Conservation (phyloP, 1,140 invertebrate species). For the Acyrthosiphon pisum region DNA sequence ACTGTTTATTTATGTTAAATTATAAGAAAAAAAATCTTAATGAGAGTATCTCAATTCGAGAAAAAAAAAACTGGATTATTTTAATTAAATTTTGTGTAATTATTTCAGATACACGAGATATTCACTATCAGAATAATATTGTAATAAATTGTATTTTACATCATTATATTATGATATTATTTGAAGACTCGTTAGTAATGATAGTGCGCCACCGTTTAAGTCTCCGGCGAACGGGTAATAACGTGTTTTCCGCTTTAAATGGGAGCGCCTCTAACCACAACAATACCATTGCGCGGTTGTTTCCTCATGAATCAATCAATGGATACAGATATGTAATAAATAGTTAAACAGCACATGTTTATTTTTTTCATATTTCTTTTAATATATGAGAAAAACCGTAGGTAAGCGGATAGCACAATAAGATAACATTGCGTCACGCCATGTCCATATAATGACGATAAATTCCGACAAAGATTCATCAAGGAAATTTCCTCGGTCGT, state of each 20-base stretch:
- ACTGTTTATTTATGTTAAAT: not conserved
- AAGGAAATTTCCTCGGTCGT: conserved; percentile 28
- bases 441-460: not conserved
- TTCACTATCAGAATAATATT: not conserved
- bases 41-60: not conserved
- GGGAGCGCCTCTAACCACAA: conserved; percentile 20
- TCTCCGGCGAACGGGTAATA: conserved; percentile 25
- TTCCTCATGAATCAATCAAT: conserved; percentile 49
- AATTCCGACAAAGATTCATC: conserved; percentile 7
- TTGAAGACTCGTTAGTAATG: conserved; percentile 9
- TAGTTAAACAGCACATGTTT: conserved; percentile 1
- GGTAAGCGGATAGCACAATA: not conserved
- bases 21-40: not conserved
- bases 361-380: not conserved
- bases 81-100: not conserved
- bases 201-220: conserved; percentile 43
- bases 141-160: conserved; percentile 19
- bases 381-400: not conserved
- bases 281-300: conserved; percentile 18
- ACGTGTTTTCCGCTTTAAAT: conserved; percentile 47
- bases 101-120: not conserved
- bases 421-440: not conserved
- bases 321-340: not conserved
- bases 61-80: not conserved
- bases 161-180: not conserved